Evolutionary conservation across 2,888 invertebrate species (phyloP), one percentile per base, ranked within the genome.

Genomic region (Rhagium mordax): DNA sequence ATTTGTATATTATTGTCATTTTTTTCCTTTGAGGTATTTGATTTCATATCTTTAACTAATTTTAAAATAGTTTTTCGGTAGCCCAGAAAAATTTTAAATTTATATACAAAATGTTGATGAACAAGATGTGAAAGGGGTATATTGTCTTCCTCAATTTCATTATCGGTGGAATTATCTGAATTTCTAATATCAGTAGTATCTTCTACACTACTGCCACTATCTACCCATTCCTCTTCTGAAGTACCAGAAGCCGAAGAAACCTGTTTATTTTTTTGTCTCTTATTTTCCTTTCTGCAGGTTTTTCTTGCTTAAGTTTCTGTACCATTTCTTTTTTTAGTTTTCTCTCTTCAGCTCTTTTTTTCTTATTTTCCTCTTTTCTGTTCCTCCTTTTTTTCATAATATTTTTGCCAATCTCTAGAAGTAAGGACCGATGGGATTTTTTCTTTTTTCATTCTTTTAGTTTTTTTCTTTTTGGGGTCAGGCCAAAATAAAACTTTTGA

Each of bases 341-440:
- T 3, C 51, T 15, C 10, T 51, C 51, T 51, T 51, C 18, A 15
- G 18, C 16, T 51, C 51, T 51, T 51, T 51, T 51, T 16, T 51
- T 51, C 18, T 51, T 51, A 3, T 15, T 10, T 51, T 51, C 51
- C 10, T 51, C n/a, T n/a, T n/a, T n/a, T n/a, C n/a, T n/a, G n/a
- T n/a, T n/a, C n/a, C n/a, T n/a, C n/a, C n/a, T n/a, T 51, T 2
- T 16, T 51, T 51, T 51, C 51, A 18, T 51, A 51, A 51, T 51
- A 51, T 51, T 3, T 3, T 10, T 51, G 16, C 51, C 51, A 51
- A 51, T 51, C 10, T 51, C 10, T 51, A 3, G 51, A 51, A 51
- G 51, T 51, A 16, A 16, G 7, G 3, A 51, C 51, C 3, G 51
- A 51, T 4, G 51, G 51, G 3, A 51, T 51, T 51, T 51, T 51